Conservation (phyloP, 2,113 vertebrate species). For the Cairina moschata region DNA sequence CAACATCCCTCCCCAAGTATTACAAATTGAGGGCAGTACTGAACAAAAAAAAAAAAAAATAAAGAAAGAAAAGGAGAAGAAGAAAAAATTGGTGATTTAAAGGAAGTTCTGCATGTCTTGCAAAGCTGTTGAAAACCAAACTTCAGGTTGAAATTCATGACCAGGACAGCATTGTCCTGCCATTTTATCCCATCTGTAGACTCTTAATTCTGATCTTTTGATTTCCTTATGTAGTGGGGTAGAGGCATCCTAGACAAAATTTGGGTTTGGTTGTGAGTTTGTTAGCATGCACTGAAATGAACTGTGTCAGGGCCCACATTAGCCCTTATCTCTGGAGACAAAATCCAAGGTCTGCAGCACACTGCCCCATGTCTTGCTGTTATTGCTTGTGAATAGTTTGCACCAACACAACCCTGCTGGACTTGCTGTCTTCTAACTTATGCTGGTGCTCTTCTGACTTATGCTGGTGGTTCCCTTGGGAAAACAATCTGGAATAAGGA, state of each 20-base stretch:
- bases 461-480: not conserved
- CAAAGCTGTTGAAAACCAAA: not conserved
- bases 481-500: not conserved
- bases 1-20: not conserved
- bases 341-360: not conserved
- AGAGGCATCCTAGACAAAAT: not conserved
- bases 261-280: not conserved
- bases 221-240: not conserved
- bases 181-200: not conserved
- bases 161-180: not conserved
- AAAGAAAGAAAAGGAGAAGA: not conserved
- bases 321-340: not conserved
- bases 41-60: fast-evolving
- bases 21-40: not conserved
- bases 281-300: not conserved
- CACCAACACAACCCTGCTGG: not conserved
- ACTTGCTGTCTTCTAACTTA: not conserved
- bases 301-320: not conserved
- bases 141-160: not conserved
- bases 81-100: not conserved
- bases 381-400: not conserved
- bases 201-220: not conserved
- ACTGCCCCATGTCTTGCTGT: not conserved
- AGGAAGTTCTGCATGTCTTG: not conserved
- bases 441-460: fast-evolving